Conservation (phyloP, 2,888 invertebrate genomes). For the Lagria hirta region DNA sequence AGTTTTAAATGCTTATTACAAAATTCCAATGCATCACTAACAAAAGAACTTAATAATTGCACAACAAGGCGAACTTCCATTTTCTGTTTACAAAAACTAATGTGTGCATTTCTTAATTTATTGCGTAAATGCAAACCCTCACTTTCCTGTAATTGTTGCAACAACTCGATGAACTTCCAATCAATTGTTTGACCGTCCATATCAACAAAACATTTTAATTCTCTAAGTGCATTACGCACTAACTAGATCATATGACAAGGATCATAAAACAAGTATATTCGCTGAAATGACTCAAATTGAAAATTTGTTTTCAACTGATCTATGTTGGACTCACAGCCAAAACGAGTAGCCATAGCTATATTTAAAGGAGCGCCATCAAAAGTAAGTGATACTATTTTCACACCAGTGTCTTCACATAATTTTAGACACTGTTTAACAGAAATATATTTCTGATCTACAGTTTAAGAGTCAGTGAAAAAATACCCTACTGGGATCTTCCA, state of each 20-base stretch:
- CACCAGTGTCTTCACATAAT: constrained; percentile 30
- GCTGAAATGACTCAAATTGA: constrained; percentile 1
- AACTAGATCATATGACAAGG: constrained; percentile 38
- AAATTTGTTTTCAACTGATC: constrained; percentile 27
- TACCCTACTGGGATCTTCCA: constrained; percentile 34
- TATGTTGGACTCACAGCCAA: constrained; percentile 9
- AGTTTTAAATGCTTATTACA: too few relatives aligned
- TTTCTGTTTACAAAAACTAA: constrained; percentile 16
- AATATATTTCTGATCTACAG: constrained; percentile 27
- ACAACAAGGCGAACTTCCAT: constrained; percentile 17
- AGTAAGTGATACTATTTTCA: constrained; percentile 26
- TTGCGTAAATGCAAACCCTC: constrained; percentile 21
- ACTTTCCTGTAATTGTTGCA: too few relatives aligned
- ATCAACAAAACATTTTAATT: constrained; percentile 24
- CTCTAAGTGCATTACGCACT: constrained; percentile 35
- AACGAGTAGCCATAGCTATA: constrained; percentile 25
- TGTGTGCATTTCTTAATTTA: constrained; percentile 17
- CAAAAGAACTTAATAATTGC: constrained; percentile 8
- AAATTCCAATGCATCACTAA: too few relatives aligned
- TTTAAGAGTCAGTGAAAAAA: constrained; percentile 28
- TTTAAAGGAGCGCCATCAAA: constrained; percentile 34
- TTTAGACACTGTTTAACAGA: constrained; percentile 25
- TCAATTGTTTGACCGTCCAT: constrained; percentile 18
- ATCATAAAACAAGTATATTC: constrained; percentile 23
- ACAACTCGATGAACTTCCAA: too few relatives aligned